These are phyloP conservation scores for Anableps anableps DNA, from an alignment of 2,797 vertebrate species.

Conservation along the genomic window DNA sequence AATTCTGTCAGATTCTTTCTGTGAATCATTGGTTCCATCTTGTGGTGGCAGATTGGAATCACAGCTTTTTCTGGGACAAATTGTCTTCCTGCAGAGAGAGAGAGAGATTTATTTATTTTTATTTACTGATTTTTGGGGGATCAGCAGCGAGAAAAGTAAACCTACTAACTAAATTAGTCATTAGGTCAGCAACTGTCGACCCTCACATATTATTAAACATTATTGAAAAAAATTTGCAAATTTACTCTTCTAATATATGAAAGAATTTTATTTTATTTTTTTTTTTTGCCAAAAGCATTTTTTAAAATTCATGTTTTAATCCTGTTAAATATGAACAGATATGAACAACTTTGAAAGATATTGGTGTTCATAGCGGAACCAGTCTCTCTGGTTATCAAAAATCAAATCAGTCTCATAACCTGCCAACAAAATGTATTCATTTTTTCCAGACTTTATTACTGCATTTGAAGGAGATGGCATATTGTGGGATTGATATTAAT, in stretches of 20 bases:
- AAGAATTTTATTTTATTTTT: too few species aligned
- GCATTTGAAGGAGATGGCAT: background rate
- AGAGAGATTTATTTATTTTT: too few species aligned
- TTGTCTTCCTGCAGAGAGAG: background rate
- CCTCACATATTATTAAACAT: background rate
- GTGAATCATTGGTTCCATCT: conserved; percentile 30
- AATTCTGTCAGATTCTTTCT: conserved; percentile 28
- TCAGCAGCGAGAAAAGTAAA: background rate
- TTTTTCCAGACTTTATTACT: background rate
- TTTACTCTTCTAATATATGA: background rate
- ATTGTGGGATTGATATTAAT: background rate
- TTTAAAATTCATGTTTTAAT: background rate
- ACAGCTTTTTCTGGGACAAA: conserved; percentile 7
- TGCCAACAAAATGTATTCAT: background rate
- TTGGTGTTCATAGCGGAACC: background rate
- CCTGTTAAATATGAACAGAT: background rate
- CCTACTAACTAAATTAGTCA: background rate
- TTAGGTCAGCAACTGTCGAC: background rate
- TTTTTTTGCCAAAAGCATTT: background rate
- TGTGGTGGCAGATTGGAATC: conserved; percentile 22
- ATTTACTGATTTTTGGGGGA: background rate
- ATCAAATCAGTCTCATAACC: background rate
- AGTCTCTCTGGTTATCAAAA: background rate
- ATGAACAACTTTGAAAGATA: background rate
- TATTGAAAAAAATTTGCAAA: background rate